Evolutionary conservation across 1,140 invertebrate genomes (phyloP), one percentile per base, ranked within the genome.

Genomic region (Drosophila eugracilis): DNA sequence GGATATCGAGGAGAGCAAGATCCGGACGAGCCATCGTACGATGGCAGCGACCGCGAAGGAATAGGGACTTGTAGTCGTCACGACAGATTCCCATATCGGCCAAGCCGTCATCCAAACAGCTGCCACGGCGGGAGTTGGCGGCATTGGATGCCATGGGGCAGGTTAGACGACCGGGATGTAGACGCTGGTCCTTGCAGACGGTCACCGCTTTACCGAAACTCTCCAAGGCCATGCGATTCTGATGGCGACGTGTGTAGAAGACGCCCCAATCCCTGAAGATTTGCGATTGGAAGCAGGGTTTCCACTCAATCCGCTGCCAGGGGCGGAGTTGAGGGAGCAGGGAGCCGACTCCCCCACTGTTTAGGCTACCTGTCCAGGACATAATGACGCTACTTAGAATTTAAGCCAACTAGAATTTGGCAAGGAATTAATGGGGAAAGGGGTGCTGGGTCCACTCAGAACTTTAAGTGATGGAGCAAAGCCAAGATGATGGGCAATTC

Each of bases 301-400:
- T 24, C 81, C 76, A 84, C 39, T 86, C 62, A 37, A 84, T 54
- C 39, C 70, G 79, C 34, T 79, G 59, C 79, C 79, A 84, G 9
- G 71, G 63, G 44, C 62, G 58, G 4, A 79, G 14, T 0, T 72
- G 47, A 1, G 65, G 65, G 5, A 30, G 24, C 17, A 75, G 15
- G 2, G 2, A 5, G 7, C 36, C 21, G 9, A 19, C 17, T 15
- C 15, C 17, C 37, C 7, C 37, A 19, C 7, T 15, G 36, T 54
- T 41, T 6, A 63, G 24, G 15, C 59, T 37, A 6, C 28, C 26
- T 3, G 59, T 6, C 59, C 54, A 63, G 5, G 59, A 44, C 54
- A 63, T 59, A 2, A 6, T 60, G 1, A 24, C 21, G 14, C 15
- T 44, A n/a, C n/a, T n/a, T n/a, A n/a, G n/a, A 22, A 57, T 24